Conservation (phyloP, 2,888 invertebrate species). For the Ophioninae sp. region DNA sequence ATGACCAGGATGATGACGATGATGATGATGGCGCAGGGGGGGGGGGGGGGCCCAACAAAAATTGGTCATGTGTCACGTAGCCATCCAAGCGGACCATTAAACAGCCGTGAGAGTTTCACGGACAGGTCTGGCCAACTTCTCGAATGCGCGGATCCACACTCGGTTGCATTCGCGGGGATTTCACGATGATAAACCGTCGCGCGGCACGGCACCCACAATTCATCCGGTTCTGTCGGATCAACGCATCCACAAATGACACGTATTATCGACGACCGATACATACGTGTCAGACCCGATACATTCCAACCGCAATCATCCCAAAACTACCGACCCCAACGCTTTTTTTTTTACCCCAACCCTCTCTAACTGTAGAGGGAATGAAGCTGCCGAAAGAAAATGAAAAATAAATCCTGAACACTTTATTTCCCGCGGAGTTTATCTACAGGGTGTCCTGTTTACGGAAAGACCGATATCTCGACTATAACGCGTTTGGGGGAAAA, state of each 20-base stretch:
- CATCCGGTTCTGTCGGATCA: conserved; percentile 41
- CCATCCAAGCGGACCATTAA: conserved; percentile 55
- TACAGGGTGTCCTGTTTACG: not conserved
- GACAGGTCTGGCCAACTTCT: conserved; percentile 39
- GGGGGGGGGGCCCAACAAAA: conserved; percentile 62
- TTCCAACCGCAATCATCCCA: not conserved
- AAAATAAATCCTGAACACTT: not conserved
- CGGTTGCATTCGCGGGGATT: conserved; percentile 50
- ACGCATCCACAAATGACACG: conserved; percentile 28
- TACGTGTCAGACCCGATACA: not conserved
- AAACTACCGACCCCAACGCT: not conserved
- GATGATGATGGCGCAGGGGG: not conserved
- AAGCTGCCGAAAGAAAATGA: not conserved
- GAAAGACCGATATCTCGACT: not conserved
- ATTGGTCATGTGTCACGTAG: conserved; percentile 65
- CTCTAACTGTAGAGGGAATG: not conserved
- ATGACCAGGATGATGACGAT: not conserved
- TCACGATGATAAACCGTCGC: conserved; percentile 43
- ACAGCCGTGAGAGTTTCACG: conserved; percentile 33
- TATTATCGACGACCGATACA: conserved; percentile 9
- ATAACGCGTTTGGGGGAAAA: not conserved
- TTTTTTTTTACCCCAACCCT: not conserved
- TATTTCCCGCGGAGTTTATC: too few species aligned
- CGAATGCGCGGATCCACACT: conserved; percentile 35
- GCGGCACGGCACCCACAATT: conserved; percentile 5